Conservation (phyloP, 2,888 invertebrate genomes). For the Anorthoa munda region DNA sequence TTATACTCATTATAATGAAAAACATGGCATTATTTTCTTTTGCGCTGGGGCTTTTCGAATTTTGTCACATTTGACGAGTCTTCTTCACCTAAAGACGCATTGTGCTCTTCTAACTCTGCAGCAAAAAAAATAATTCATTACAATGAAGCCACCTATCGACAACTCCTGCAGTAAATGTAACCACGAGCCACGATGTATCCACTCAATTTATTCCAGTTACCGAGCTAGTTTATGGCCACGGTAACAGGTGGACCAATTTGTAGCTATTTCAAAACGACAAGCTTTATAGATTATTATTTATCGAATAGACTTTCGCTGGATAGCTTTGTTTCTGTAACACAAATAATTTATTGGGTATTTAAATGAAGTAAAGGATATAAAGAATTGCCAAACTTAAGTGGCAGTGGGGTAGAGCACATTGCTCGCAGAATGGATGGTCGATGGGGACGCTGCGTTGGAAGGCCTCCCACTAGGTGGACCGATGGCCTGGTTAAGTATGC, state of each 20-base stretch:
- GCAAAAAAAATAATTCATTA: neutral
- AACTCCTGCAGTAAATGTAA: constrained; percentile 26
- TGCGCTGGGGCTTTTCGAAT: too few species aligned
- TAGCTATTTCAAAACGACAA: constrained; percentile 45
- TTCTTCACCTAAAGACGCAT: too few species aligned
- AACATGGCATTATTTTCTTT: too few species aligned
- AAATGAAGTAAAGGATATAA: neutral
- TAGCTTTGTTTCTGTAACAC: constrained; percentile 2
- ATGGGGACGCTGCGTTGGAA: too few species aligned
- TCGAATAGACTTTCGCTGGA: constrained; percentile 4
- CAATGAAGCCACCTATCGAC: neutral
- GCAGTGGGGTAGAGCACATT: too few species aligned
- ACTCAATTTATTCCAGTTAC: constrained; percentile 48
- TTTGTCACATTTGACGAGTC: too few species aligned
- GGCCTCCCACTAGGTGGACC: too few species aligned
- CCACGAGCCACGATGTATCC: constrained; percentile 26
- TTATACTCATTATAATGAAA: too few species aligned
- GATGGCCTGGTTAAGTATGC: too few species aligned
- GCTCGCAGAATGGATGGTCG: too few species aligned
- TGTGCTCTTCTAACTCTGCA: too few species aligned
- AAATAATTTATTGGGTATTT: neutral
- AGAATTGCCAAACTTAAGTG: too few species aligned
- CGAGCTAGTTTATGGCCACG: constrained; percentile 47
- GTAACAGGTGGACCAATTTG: constrained; percentile 65
- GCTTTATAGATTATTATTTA: constrained; percentile 51